These are phyloP conservation scores for Pampus argenteus DNA, from an alignment of 2,797 vertebrate species.

Conservation along the genomic window DNA sequence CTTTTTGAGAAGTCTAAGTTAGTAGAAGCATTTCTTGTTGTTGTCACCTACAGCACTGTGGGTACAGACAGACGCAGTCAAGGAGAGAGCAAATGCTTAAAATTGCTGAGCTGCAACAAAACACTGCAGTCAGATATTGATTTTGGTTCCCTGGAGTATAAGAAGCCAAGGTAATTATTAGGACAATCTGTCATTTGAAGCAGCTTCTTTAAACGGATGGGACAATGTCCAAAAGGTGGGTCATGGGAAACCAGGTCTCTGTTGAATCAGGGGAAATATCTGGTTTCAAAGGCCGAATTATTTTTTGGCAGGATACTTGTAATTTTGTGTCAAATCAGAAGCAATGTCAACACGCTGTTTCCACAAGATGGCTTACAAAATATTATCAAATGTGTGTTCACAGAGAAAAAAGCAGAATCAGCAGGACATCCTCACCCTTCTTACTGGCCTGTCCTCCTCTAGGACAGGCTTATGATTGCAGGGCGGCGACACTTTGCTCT, in stretches of 20 bases:
- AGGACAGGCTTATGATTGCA: conserved; percentile 68
- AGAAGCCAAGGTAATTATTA: conserved; percentile 59
- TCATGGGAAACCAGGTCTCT: not conserved
- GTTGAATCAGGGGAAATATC: not conserved
- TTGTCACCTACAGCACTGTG: not conserved
- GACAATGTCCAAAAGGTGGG: conserved; percentile 18
- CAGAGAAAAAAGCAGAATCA: not conserved
- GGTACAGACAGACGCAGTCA: not conserved
- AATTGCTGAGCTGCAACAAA: conserved; percentile 48
- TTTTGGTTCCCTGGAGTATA: conserved; percentile 29
- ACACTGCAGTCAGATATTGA: conserved; percentile 46
- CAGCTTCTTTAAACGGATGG: conserved; percentile 40
- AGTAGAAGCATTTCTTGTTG: not conserved
- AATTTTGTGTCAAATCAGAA: not conserved
- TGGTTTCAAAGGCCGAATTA: not conserved
- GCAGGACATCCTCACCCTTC: conserved; percentile 65
- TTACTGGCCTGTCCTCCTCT: conserved; percentile 59
- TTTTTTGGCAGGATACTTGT: not conserved
- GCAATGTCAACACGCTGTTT: not conserved
- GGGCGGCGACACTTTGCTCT: conserved; percentile 70
- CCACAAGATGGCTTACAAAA: not conserved
- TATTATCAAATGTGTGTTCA: not conserved
- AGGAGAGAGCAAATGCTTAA: not conserved
- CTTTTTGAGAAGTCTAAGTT: not conserved
- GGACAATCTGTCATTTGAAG: conserved; percentile 49